Evolutionary conservation across 2,797 vertebrate genomes (phyloP).

Genomic region (Esox lucius): DNA sequence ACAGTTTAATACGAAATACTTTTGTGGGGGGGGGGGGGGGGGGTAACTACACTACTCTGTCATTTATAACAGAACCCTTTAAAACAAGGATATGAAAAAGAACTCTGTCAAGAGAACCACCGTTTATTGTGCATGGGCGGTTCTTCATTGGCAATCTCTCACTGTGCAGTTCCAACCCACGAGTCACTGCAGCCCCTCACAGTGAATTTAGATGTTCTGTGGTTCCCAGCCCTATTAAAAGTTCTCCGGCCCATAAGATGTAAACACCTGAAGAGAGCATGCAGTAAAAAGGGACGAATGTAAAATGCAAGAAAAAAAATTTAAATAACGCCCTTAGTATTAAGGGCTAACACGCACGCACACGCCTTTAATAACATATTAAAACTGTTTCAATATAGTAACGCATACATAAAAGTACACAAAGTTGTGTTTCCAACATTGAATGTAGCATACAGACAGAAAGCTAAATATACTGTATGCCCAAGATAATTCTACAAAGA

Average conservation of each 20-base stretch:
- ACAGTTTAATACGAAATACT: neutral
- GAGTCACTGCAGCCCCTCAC: too few species aligned
- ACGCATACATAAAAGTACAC: slow-evolving; percentile 3
- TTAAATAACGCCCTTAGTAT: slow-evolving; percentile 32
- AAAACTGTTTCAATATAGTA: neutral
- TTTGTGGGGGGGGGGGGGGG: too few species aligned
- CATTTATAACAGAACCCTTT: too few species aligned
- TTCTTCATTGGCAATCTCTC: too few species aligned
- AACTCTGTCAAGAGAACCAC: too few species aligned
- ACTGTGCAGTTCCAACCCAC: too few species aligned
- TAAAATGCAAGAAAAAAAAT: slow-evolving; percentile 30
- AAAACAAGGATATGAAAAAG: too few species aligned
- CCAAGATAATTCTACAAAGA: slow-evolving; percentile 21
- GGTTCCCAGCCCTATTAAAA: too few species aligned
- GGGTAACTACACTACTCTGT: too few species aligned
- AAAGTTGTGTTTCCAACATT: neutral
- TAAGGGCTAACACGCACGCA: slow-evolving; percentile 20
- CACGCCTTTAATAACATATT: too few species aligned
- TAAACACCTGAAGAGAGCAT: slow-evolving; percentile 41
- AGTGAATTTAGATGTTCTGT: too few species aligned
- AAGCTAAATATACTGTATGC: neutral
- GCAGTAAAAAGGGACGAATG: slow-evolving; percentile 49
- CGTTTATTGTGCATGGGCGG: too few species aligned
- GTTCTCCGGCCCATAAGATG: slow-evolving; percentile 17
- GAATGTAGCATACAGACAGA: neutral